phyloP scores from a whole-genome alignment of 2,113 vertebrate species.

The Ameiurus melas region DNA sequence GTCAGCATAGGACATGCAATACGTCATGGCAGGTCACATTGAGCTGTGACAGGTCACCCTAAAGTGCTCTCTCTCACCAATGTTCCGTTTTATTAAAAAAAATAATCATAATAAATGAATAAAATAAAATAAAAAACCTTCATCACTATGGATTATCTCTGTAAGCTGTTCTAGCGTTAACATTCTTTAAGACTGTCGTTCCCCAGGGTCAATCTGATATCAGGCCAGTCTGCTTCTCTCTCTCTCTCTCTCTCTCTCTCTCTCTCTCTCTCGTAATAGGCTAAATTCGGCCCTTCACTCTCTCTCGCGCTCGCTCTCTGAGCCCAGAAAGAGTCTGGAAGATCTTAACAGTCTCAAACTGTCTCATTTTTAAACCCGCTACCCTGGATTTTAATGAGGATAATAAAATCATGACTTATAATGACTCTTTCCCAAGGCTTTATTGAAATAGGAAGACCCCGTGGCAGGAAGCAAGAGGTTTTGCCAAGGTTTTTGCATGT shows the following conservation, averaged over 20 bases:
- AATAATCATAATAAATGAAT: too few species aligned
- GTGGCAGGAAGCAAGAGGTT: background rate
- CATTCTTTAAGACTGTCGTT: constrained; percentile 31
- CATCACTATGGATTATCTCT: constrained; percentile 40
- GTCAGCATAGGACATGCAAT: constrained; percentile 5
- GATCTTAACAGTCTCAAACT: constrained; percentile 7
- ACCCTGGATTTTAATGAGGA: background rate
- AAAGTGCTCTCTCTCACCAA: background rate
- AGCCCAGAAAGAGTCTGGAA: background rate
- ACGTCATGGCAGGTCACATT: constrained; percentile 10
- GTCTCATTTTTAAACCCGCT: background rate
- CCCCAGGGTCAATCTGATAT: constrained; percentile 26
- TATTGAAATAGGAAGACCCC: constrained; percentile 24
- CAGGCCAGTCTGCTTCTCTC: background rate
- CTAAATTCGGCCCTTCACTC: too few species aligned
- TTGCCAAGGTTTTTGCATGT: constrained; percentile 12
- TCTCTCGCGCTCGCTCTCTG: background rate
- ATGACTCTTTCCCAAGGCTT: constrained; percentile 29
- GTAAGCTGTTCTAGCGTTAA: constrained; percentile 44
- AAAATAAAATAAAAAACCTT: background rate
- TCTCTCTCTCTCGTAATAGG: background rate
- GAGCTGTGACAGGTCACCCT: constrained; percentile 21
- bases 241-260: background rate
- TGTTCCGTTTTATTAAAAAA: constrained; percentile 28
- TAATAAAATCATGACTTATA: constrained; percentile 27